A percentile compares a stretch with the other conserved stretches of the same genome.
These are phyloP conservation scores for Caerostris extrusa DNA, from an alignment of 1,140 invertebrate genomes.

Conservation along the genomic window DNA sequence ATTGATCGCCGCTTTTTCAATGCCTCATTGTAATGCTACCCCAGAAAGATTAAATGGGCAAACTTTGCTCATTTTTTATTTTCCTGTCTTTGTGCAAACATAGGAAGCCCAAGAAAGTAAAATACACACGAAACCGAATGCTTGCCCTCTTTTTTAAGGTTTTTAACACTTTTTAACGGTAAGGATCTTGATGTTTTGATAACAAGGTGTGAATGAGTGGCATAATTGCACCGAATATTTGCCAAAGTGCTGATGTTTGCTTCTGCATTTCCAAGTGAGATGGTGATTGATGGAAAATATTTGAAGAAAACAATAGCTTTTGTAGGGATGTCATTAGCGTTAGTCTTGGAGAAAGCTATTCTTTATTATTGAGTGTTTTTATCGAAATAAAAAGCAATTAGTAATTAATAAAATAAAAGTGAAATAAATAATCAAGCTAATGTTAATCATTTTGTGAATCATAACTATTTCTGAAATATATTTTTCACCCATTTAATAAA, in stretches of 20 bases:
- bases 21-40: background rate
- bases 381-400: too few relatives aligned
- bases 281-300: background rate
- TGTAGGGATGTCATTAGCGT: too few relatives aligned
- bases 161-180: background rate
- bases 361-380: too few relatives aligned
- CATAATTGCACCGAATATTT: conserved; percentile 3
- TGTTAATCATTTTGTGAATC: too few relatives aligned
- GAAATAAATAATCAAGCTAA: too few relatives aligned
- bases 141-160: conserved; percentile 9
- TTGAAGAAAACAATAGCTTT: too few relatives aligned
- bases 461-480: too few relatives aligned
- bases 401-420: too few relatives aligned
- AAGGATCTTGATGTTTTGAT: background rate
- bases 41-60: background rate
- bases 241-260: background rate
- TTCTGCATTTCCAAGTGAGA: background rate
- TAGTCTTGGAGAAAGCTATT: too few relatives aligned
- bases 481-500: too few relatives aligned
- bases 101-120: background rate
- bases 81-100: background rate
- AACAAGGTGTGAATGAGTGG: background rate
- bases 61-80: background rate
- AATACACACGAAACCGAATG: background rate
- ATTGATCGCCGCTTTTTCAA: conserved; percentile 12